Conservation (phyloP, 2,113 vertebrate species). For the Shinisaurus crocodilurus region DNA sequence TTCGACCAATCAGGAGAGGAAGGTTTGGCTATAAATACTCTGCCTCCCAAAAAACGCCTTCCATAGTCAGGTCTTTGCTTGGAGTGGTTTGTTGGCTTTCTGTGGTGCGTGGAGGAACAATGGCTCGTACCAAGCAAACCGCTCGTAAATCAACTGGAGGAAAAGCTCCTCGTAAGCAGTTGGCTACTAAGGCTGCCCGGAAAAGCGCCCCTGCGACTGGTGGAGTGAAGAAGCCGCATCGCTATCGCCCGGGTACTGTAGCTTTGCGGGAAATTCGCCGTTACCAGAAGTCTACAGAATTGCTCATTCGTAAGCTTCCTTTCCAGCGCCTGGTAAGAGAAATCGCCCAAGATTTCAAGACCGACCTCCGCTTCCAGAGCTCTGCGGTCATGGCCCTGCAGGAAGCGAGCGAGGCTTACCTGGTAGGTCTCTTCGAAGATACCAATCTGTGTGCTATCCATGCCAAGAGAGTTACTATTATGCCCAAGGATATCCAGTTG, state of each 20-base stretch:
- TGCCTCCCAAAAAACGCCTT: accelerated
- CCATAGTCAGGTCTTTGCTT: accelerated
- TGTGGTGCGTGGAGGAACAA: accelerated
- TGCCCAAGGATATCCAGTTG: conserved; percentile 79
- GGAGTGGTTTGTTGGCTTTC: accelerated
- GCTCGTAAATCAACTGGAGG: conserved; percentile 90
- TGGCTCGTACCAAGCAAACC: conserved; percentile 88
- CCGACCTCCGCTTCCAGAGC: conserved; percentile 68
- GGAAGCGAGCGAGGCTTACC: conserved; percentile 72
- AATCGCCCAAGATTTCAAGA: conserved; percentile 75
- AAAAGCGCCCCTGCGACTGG: conserved; percentile 88
- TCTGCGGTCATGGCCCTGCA: conserved; percentile 73
- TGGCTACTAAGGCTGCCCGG: conserved; percentile 86
- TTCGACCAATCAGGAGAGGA: conserved; percentile 24
- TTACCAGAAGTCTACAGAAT: conserved; percentile 72
- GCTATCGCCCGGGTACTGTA: background rate
- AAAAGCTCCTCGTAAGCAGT: conserved; percentile 89
- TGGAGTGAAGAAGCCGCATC: conserved; percentile 84
- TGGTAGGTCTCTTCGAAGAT: conserved; percentile 72
- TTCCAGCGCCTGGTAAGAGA: conserved; percentile 65
- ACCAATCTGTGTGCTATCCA: conserved; percentile 75
- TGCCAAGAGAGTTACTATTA: conserved; percentile 72
- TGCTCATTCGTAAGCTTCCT: background rate
- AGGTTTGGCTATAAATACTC: conserved; percentile 51
- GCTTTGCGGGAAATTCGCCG: conserved; percentile 75